Conservation (phyloP, 2,888 invertebrate genomes). For the Danaus chrysippus region DNA sequence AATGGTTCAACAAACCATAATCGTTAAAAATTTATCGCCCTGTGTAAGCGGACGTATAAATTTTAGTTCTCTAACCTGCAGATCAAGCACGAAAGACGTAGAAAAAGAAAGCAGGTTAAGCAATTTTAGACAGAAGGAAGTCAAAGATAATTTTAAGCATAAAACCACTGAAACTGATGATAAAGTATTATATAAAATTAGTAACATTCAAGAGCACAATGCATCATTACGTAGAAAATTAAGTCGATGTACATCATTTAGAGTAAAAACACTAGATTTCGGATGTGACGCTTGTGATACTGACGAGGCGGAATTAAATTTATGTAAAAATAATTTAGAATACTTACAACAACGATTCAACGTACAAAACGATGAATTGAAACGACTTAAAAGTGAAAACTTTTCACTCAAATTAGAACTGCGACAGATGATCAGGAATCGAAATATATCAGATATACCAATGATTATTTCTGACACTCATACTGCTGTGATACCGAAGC, state of each 20-base stretch:
- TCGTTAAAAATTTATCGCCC: constrained; percentile 47
- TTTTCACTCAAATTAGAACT: constrained; percentile 51
- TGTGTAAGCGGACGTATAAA: constrained; percentile 24
- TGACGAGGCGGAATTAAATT: constrained; percentile 37
- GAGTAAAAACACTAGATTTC: constrained; percentile 40
- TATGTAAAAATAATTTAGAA: constrained; percentile 42
- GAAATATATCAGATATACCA: constrained; percentile 32
- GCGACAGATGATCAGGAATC: constrained; percentile 45
- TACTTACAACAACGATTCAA: constrained; percentile 45
- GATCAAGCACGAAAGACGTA: constrained; percentile 23
- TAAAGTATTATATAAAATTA: background rate
- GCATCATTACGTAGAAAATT: constrained; percentile 33
- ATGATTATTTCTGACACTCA: constrained; percentile 31
- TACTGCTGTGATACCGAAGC: constrained; percentile 41
- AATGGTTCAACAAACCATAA: constrained; percentile 52
- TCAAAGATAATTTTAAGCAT: constrained; percentile 17
- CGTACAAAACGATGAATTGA: constrained; percentile 50
- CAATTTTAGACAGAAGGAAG: constrained; percentile 10
- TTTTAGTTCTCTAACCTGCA: constrained; percentile 18
- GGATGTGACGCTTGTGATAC: constrained; percentile 42
- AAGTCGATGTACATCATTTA: constrained; percentile 42
- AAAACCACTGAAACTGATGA: constrained; percentile 28
- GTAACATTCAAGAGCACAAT: constrained; percentile 15
- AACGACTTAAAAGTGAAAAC: constrained; percentile 53
- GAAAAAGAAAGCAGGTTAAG: constrained; percentile 9